Conservation (phyloP, 2,113 vertebrate genomes). For the Podarcis cretensis region DNA sequence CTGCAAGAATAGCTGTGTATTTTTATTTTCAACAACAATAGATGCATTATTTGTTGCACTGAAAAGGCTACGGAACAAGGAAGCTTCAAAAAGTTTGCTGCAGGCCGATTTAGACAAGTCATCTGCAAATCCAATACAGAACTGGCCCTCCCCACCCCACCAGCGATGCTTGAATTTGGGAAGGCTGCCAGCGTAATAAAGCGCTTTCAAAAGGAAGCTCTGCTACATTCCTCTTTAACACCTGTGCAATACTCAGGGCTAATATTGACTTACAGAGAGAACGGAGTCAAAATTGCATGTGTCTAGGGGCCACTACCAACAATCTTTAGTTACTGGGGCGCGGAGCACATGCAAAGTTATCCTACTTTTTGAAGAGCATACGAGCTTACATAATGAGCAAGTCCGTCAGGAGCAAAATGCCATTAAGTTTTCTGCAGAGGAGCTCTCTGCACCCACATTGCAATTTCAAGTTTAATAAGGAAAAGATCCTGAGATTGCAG, state of each 20-base stretch:
- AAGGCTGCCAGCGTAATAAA: not conserved
- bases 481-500: not conserved
- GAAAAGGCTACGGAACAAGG: not conserved
- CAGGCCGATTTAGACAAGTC: not conserved
- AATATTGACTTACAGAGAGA: not conserved
- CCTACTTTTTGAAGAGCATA: not conserved
- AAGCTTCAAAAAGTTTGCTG: not conserved
- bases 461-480: conserved; percentile 4
- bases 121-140: not conserved
- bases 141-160: no score
- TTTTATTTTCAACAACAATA: not conserved
- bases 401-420: not conserved
- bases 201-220: not conserved
- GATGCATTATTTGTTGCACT: conserved; percentile 15
- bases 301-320: conserved; percentile 9
- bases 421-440: conserved; percentile 30
- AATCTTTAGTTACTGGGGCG: not conserved
- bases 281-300: not conserved
- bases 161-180: not conserved
- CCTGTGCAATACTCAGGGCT: not conserved
- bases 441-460: not conserved
- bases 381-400: not conserved
- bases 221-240: not conserved
- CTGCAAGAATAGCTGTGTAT: not conserved
- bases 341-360: not conserved